Conservation (phyloP, 2,888 invertebrate genomes). For the Lissonota sp. region DNA sequence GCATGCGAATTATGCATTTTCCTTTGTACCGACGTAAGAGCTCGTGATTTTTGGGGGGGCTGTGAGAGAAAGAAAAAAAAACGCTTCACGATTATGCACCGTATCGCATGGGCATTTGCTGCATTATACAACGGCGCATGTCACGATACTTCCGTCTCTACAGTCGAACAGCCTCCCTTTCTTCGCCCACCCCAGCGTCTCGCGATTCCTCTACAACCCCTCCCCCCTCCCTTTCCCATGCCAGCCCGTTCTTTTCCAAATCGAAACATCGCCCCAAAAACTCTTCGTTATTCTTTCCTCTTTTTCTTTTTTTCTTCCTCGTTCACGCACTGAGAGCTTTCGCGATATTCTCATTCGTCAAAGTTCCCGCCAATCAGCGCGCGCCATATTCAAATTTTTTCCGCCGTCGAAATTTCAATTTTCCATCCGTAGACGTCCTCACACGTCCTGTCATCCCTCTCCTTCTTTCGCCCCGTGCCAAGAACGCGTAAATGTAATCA, state of each 20-base stretch:
- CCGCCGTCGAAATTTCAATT: background rate
- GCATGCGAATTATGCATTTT: too few relatives aligned
- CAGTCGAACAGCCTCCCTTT: conserved; percentile 30
- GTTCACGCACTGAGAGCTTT: too few relatives aligned
- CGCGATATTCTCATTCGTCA: too few relatives aligned
- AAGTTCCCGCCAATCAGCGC: background rate
- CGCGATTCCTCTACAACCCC: background rate
- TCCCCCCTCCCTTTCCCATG: background rate
- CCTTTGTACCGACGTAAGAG: too few relatives aligned
- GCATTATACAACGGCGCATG: conserved; percentile 55
- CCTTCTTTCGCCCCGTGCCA: too few relatives aligned
- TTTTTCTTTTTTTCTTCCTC: background rate
- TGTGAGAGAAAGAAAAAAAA: too few relatives aligned
- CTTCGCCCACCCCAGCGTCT: background rate
- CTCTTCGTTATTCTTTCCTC: background rate
- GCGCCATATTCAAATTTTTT: background rate
- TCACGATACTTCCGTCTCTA: conserved; percentile 49
- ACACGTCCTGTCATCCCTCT: too few relatives aligned
- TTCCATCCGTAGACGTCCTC: too few relatives aligned
- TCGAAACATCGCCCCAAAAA: background rate
- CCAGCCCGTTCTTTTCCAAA: background rate
- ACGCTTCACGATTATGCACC: too few relatives aligned
- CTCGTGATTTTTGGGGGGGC: too few relatives aligned
- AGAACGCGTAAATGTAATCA: too few relatives aligned
- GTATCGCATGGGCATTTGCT: conserved; percentile 26